Percentiles rank a stretch among this genome's conserved stretches.
phyloP scores from a whole-genome alignment of 1,140 invertebrate genomes.

The Pogonomyrmex californicus region DNA sequence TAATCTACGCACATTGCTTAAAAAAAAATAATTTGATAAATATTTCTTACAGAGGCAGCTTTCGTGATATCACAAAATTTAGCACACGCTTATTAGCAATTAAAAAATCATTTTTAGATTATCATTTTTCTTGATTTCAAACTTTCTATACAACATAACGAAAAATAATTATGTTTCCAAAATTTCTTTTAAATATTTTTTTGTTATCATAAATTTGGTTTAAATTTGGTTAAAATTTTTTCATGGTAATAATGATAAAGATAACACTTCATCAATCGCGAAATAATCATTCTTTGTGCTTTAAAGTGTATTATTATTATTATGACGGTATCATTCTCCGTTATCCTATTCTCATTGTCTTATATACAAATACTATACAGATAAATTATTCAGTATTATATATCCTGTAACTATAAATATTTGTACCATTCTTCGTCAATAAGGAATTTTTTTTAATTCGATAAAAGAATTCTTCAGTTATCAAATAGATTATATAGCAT shows the following conservation, averaged over 20 bases:
- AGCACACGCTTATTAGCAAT: neutral
- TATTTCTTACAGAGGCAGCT: neutral
- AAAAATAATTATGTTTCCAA: constrained; percentile 55
- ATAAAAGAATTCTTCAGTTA: constrained; percentile 6
- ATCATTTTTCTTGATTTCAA: constrained; percentile 4
- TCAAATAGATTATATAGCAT: neutral
- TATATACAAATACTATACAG: constrained; percentile 75
- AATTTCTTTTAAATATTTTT: constrained; percentile 26
- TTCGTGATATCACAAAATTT: constrained; percentile 30
- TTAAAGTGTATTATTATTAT: constrained; percentile 71
- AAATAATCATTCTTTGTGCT: constrained; percentile 62
- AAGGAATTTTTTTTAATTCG: constrained; percentile 69
- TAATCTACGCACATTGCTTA: neutral
- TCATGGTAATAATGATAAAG: constrained; percentile 14
- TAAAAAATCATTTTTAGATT: neutral
- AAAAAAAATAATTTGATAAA: constrained; percentile 6
- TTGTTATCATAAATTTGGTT: constrained; percentile 30
- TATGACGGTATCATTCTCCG: constrained; percentile 68
- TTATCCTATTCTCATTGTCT: neutral
- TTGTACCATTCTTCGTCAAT: constrained; percentile 74
- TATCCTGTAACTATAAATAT: constrained; percentile 59
- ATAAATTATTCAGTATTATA: constrained; percentile 73
- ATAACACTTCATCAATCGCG: constrained; percentile 41
- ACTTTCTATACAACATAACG: neutral
- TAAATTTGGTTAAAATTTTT: constrained; percentile 55